Evolutionary conservation across 1,140 invertebrate species (phyloP).

Genomic region (Eubasilissa regina): DNA sequence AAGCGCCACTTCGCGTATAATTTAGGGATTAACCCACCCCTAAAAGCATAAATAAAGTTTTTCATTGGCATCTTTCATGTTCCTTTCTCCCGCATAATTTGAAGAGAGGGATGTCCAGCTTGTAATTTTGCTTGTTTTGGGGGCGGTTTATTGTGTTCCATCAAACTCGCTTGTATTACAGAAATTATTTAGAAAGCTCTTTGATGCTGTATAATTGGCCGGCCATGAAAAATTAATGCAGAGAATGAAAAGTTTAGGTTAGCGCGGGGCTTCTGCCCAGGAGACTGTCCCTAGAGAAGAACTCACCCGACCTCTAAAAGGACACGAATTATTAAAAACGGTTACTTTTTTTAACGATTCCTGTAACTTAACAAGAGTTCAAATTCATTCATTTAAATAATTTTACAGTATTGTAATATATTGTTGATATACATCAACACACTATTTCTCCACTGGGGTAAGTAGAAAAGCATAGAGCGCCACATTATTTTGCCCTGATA

Average conservation of each 20-base stretch:
- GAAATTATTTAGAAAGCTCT: not conserved
- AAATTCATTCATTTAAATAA: no score
- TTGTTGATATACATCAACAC: no score
- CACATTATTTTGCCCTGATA: no score
- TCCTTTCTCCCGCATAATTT: not conserved
- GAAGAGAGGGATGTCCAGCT: not conserved
- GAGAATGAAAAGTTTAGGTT: not conserved
- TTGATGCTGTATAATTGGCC: not conserved
- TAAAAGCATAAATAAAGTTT: not conserved
- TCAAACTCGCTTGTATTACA: not conserved
- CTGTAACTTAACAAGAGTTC: no score
- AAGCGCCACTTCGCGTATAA: conserved; percentile 8
- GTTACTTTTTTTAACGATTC: not conserved
- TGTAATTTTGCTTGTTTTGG: not conserved
- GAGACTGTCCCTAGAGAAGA: not conserved
- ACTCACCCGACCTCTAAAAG: not conserved
- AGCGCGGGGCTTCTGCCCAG: not conserved
- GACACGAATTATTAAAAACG: conserved; percentile 23
- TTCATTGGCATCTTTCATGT: conserved; percentile 5
- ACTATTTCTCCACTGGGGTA: no score
- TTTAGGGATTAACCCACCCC: conserved; percentile 6
- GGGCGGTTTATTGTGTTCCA: not conserved
- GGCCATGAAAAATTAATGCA: conserved; percentile 3
- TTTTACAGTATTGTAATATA: no score
- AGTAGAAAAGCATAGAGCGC: no score